Base-by-base conservation (phyloP, 2,113 vertebrate genomes). In the Eurypyga helias region DNA sequence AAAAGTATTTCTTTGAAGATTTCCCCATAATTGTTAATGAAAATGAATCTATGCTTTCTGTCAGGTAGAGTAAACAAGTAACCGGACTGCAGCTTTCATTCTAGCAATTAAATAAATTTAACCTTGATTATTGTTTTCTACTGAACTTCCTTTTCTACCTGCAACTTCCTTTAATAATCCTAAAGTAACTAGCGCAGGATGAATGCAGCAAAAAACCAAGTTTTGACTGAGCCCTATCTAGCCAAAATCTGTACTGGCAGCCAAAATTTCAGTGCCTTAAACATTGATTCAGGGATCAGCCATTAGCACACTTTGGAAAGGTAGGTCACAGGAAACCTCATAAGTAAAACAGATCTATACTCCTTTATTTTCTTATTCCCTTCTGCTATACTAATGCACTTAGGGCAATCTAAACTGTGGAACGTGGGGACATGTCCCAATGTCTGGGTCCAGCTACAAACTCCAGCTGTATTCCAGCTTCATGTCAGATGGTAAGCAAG, bases 371-470 rank as follows among this genome's bases (percentile, higher is more conserved):
- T 73, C 14, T n/a, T 46, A 49, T 24, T 66, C 5, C 11, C 65
- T 94, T 89, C 36, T 76, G 24, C 76, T 86, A 6, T 25, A 31
- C 28, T 34, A 51, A 33, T 33, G 51, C 14, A 78, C 9, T 17
- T 38, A 62, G 49, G 9, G 13, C 20, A 78, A 15, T 61, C 23
- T 57, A 48, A 91, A 57, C 21, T 70, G 11, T 81, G 23, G 51
- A 70, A 48, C 0, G 0, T 43, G 10, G 10, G 19, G 10, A 3
- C 17, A 20, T 34, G 8, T 73, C 29, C 13, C 55, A 66, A 0
- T 1, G 1, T 61, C 64, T 84, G 51, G 4, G 12, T 66, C 46
- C n/a, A 77, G 38, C 38, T 69, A 28, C 33, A 25, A 57, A 38
- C 34, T 84, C 48, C 69, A 80, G 41, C 23, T 71, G 17, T 16